Base-by-base conservation (phyloP, 2,113 vertebrate genomes). In the Peromyscus maniculatus region DNA sequence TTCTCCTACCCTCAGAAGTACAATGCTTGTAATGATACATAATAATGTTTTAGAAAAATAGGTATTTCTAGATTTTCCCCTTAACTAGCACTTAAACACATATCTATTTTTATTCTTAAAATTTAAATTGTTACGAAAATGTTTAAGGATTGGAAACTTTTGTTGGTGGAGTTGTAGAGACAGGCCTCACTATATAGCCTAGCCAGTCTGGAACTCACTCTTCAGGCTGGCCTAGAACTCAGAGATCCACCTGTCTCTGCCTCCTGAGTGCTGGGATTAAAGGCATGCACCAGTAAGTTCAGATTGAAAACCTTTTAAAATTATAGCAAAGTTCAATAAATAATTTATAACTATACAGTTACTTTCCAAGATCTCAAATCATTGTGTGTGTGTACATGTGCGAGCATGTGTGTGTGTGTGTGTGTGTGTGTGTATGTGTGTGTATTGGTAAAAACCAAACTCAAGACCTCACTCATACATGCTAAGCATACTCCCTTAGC, bases 41-140 rank as follows among this genome's bases (percentile, higher is more conserved):
- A 57, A 92, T 15, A 55, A 69, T 75, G 67, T n/a, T 79, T 94
- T 43, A 31, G 36, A n/a, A 94, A 78, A 78, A 93, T 91, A 86
- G 66, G 66, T 10, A 89, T 55, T 93, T 87, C 59, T 39, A 89
- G 13, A n/a, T 21, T 89, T 93, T 87, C 86, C 71, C 86, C 36
- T 33, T 86, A 79, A 39, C 69, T 77, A 89, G 21, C 4, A n/a
- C 17, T 57, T 95, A 72, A 72, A 31, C 22, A 55, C 15, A 8
- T 28, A 4, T 7, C 17, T 31, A 33, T 52, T 55, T 36, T 15
- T 19, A 4, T 43, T 64, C 52, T 33, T 82, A 69, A 83, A 94
- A 83, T 88, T 88, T 82, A 55, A 16, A 22, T 87, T 52, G 1
- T n/a, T 91, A 69, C 57, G 7, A 91, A 84, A 88, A 8, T 43